A percentile compares a stretch with the other conserved stretches of the same genome.
Evolutionary conservation across 2,113 vertebrate genomes (phyloP).

Genomic region (Hippocampus guttulatus): DNA sequence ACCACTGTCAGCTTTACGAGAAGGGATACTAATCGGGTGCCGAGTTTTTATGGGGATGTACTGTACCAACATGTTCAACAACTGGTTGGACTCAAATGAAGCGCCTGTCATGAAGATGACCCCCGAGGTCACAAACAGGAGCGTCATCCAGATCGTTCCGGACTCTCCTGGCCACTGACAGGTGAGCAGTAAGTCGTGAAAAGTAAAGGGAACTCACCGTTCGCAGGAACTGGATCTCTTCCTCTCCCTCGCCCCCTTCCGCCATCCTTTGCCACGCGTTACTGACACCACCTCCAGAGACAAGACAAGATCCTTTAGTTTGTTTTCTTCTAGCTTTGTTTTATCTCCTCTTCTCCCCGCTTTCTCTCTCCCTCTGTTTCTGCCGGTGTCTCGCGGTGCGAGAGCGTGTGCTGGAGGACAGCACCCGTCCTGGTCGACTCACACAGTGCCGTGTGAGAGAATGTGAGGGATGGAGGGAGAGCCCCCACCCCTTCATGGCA

Average conservation of each 20-base stretch:
- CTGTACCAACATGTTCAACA: conserved; percentile 21
- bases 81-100: conserved; percentile 24
- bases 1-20: too few relatives aligned
- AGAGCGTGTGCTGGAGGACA: conserved; percentile 73
- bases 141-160: neutral
- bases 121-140: neutral
- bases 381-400: conserved; percentile 31
- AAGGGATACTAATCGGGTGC: too few relatives aligned
- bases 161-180: neutral
- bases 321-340: conserved; percentile 37
- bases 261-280: conserved; percentile 79
- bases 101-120: neutral
- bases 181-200: neutral
- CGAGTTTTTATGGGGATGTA: conserved; percentile 1
- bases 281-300: conserved; percentile 72
- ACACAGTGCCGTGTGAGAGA: conserved; percentile 69
- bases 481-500: conserved; percentile 34
- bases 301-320: conserved; percentile 61
- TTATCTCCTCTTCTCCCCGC: conserved; percentile 24
- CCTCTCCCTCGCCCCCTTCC: conserved; percentile 87
- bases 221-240: conserved; percentile 90
- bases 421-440: conserved; percentile 70
- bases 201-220: conserved; percentile 78
- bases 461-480: conserved; percentile 58
- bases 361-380: conserved; percentile 31